A percentile compares a stretch with the other conserved stretches of the same genome.
These are phyloP conservation scores for Tupiocoris notatus DNA, from an alignment of 2,888 invertebrate species.

Conservation along the genomic window DNA sequence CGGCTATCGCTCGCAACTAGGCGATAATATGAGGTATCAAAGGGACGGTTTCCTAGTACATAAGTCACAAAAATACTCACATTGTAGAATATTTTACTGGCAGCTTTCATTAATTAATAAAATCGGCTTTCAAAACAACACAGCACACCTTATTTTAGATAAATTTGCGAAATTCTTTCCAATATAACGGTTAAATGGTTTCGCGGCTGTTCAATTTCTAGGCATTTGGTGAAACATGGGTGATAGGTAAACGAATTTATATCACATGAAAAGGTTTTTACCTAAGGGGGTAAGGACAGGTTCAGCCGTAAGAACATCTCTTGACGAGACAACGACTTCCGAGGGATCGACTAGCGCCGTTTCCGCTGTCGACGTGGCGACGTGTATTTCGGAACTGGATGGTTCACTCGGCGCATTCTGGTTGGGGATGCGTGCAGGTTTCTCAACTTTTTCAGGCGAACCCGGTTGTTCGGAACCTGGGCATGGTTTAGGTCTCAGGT, in stretches of 20 bases:
- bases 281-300: conserved; percentile 75
- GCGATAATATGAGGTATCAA: too few species aligned
- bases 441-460: conserved; percentile 30
- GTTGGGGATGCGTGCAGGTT: conserved; percentile 23
- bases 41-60: too few species aligned
- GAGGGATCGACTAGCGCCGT: conserved; percentile 66
- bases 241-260: background rate
- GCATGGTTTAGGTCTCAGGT: background rate
- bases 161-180: too few species aligned
- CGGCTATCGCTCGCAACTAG: too few species aligned
- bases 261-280: conserved; percentile 54
- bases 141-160: too few species aligned
- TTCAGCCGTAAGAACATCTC: conserved; percentile 72
- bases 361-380: conserved; percentile 44
- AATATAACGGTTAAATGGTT: too few species aligned
- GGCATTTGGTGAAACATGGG: too few species aligned
- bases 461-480: conserved; percentile 30
- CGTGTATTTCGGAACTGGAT: conserved; percentile 34
- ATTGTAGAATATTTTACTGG: too few species aligned
- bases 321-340: conserved; percentile 70
- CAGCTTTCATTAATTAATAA: too few species aligned
- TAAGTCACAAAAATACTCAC: too few species aligned
- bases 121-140: too few species aligned
- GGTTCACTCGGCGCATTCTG: conserved; percentile 17
- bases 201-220: too few species aligned